Evolutionary conservation across 1,140 invertebrate genomes (phyloP).

Genomic region (Trissolcus basalis): DNA sequence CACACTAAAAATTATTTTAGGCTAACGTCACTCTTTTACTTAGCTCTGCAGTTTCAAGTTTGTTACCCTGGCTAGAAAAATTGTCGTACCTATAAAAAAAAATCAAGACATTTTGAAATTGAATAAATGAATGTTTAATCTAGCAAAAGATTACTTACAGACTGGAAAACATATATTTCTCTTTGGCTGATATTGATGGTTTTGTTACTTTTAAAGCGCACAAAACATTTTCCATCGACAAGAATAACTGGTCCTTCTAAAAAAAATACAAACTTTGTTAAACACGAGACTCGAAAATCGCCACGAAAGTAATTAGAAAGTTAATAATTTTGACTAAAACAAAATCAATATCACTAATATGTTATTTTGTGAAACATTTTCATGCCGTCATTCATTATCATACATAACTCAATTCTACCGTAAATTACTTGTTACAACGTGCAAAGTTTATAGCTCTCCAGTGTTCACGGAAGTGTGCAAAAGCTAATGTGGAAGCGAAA

Average conservation of each 20-base stretch:
- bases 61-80: no score
- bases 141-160: slow-evolving; percentile 14
- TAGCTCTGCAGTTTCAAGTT: no score
- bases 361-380: no score
- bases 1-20: no score
- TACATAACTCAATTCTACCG: slow-evolving; percentile 27
- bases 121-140: no score
- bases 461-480: slow-evolving; percentile 61
- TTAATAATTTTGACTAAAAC: neutral
- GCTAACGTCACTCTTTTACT: no score
- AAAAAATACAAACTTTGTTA: neutral
- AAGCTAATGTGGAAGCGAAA: slow-evolving; percentile 63
- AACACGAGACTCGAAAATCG: no score
- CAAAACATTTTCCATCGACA: slow-evolving; percentile 28
- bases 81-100: no score
- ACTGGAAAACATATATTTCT: slow-evolving; percentile 62
- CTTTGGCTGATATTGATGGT: slow-evolving; percentile 73
- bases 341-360: neutral
- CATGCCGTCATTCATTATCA: neutral
- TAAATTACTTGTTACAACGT: slow-evolving; percentile 59
- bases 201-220: slow-evolving; percentile 69
- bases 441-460: slow-evolving; percentile 62
- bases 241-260: neutral
- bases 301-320: neutral
- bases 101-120: no score